These are phyloP conservation scores for Elephantulus edwardii DNA, from an alignment of 2,113 vertebrate genomes.

Conservation along the genomic window DNA sequence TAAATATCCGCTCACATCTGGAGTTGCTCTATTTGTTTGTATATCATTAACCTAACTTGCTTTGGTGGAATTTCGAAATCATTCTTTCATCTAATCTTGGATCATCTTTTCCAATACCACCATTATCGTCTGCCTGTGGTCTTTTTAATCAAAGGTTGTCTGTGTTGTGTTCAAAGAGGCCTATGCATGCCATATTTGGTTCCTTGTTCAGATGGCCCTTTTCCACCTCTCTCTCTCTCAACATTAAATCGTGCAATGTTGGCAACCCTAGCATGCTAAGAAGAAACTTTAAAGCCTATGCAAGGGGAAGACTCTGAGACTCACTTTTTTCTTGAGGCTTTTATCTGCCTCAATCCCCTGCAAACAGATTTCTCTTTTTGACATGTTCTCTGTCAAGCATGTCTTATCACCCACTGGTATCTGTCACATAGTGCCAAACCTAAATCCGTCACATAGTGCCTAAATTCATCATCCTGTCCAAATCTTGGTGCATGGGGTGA, in stretches of 20 bases:
- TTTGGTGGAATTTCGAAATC: slow-evolving; percentile 51
- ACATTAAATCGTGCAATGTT: slow-evolving; percentile 11
- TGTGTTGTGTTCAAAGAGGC: slow-evolving; percentile 8
- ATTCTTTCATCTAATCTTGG: slow-evolving; percentile 69
- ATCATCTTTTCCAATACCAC: slow-evolving; percentile 39
- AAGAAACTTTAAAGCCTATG: background rate
- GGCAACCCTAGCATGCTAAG: slow-evolving; percentile 53
- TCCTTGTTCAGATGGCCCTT: background rate
- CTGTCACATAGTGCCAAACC: slow-evolving; percentile 21
- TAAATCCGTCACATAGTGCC: too few relatives aligned
- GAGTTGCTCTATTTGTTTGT: slow-evolving; percentile 61
- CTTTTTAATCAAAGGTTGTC: slow-evolving; percentile 56
- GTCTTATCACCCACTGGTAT: slow-evolving; percentile 5
- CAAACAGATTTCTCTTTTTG: slow-evolving; percentile 42
- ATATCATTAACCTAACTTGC: slow-evolving; percentile 65
- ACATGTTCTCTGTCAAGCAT: slow-evolving; percentile 38
- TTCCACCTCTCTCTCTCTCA: slow-evolving; percentile 12
- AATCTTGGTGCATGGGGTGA: slow-evolving; percentile 74
- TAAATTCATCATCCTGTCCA: background rate
- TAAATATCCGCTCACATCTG: slow-evolving; percentile 67
- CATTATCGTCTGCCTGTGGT: slow-evolving; percentile 62
- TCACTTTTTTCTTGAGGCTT: slow-evolving; percentile 13
- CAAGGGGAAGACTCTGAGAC: slow-evolving; percentile 27
- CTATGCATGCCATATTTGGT: slow-evolving; percentile 72
- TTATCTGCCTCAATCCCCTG: slow-evolving; percentile 44